Evolutionary conservation across 2,113 vertebrate genomes (phyloP), one percentile per base, ranked within the genome.

Genomic region (Malurus alboscapulatus): DNA sequence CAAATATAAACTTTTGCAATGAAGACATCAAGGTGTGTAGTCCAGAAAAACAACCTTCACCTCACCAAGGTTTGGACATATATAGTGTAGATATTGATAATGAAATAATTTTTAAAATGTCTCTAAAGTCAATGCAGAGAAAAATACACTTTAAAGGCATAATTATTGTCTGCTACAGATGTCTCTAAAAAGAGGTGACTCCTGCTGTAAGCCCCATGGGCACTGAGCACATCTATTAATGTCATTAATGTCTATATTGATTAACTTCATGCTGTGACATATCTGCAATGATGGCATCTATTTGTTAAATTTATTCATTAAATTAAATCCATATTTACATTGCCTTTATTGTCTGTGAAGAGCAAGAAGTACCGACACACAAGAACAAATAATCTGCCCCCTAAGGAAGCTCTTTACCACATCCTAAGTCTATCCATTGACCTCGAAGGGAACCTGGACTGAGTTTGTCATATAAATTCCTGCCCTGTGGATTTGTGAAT

Each of bases 1-100:
- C 7, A 74, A 78, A 42, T n/a, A 62, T 4, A 11, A 84, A 57
- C 13, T 74, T 94, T 5, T 88, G 34, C 15, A 50, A 32, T 48
- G 36, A 57, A 84, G 57, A 25, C 7, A 45, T 48, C 36, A 45
- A 62, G 19, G 17, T 48, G 19, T 84, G 50, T 27, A 32, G 25
- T 73, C 20, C 12, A 48, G 32, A 17, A 75, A 57, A 82, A 44
- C 25, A 55, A 38, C 18, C 7, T 45, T 36, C 1, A 36, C 36
- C 18, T 74, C 71, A 55, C 6, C 0, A 2, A 91, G 7, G 9
- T 38, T 6, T 66, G 69, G 26, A 30, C 20, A 62, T 12, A 38
- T 1, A 4, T 3, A 17, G 6, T 0, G 1, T 17, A 74, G 12
- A 57, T 53, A 40, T 12, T 12, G 8, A 7, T 24, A 22, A 6